Percentiles rank a stretch among this genome's conserved stretches.
Conservation (phyloP, 2,888 invertebrate genomes). For the Pantelozetes paolii region DNA sequence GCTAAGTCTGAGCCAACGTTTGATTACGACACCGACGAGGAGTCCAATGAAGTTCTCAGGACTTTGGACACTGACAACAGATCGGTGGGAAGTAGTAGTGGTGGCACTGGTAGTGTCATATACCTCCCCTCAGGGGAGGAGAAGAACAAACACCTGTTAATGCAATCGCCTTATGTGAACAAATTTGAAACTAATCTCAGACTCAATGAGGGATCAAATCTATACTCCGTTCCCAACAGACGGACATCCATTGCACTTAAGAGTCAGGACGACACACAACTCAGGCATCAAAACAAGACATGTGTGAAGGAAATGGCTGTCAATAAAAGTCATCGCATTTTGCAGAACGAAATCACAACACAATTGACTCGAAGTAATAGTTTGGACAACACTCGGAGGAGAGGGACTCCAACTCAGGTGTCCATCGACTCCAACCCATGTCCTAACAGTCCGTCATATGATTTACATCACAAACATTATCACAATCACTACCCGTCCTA, state of each 20-base stretch:
- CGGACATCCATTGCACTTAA: constrained; percentile 52
- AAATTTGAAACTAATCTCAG: constrained; percentile 48
- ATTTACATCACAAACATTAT: constrained; percentile 19
- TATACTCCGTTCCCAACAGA: constrained; percentile 54
- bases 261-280: constrained; percentile 49
- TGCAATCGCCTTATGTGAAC: constrained; percentile 37
- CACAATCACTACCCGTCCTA: constrained; percentile 29
- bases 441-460: background rate
- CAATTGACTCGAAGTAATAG: constrained; percentile 35
- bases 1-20: constrained; percentile 19
- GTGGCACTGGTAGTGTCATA: constrained; percentile 17
- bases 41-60: constrained; percentile 25
- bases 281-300: background rate
- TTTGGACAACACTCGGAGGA: constrained; percentile 32
- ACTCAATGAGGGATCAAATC: constrained; percentile 46
- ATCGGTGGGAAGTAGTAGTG: constrained; percentile 5
- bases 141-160: background rate
- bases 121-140: background rate
- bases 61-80: background rate
- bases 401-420: constrained; percentile 5
- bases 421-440: background rate
- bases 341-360: background rate
- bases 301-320: background rate
- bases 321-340: constrained; percentile 1
- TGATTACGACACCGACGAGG: constrained; percentile 35